Percentiles rank a stretch among this genome's conserved stretches.
phyloP scores from a whole-genome alignment of 2,888 invertebrate genomes.

The Ophion ellenae region DNA sequence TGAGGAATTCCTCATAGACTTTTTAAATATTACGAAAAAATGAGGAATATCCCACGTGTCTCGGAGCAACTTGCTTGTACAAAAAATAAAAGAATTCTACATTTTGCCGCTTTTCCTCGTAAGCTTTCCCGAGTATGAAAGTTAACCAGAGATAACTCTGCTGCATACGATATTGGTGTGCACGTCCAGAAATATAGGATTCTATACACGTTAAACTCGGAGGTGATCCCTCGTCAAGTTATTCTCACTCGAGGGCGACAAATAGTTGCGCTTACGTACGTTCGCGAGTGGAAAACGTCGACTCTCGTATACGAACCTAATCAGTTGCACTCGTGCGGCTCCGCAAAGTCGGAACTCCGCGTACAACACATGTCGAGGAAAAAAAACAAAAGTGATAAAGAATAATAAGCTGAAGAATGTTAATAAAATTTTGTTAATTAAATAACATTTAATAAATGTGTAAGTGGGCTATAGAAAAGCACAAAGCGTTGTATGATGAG shows the following conservation, averaged over 20 bases:
- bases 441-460: neutral
- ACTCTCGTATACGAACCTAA: constrained; percentile 40
- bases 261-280: constrained; percentile 23
- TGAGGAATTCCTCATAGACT: too few relatives aligned
- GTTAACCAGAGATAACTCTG: neutral
- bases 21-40: neutral
- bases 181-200: neutral
- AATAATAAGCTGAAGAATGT: neutral
- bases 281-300: constrained; percentile 36
- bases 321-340: constrained; percentile 36
- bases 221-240: constrained; percentile 21
- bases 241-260: constrained; percentile 37
- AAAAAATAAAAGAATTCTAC: neutral
- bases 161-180: constrained; percentile 3
- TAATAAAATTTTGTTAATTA: neutral
- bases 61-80: neutral
- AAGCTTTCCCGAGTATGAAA: neutral
- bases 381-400: neutral
- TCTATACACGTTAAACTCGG: neutral
- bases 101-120: neutral
- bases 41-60: neutral
- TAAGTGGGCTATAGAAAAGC: too few relatives aligned
- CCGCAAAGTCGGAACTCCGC: constrained; percentile 24
- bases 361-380: neutral
- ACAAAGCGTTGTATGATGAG: too few relatives aligned